A percentile compares a stretch with the other conserved stretches of the same genome.
These are phyloP conservation scores for Patella depressa DNA, from an alignment of 2,888 invertebrate genomes.

Conservation along the genomic window DNA sequence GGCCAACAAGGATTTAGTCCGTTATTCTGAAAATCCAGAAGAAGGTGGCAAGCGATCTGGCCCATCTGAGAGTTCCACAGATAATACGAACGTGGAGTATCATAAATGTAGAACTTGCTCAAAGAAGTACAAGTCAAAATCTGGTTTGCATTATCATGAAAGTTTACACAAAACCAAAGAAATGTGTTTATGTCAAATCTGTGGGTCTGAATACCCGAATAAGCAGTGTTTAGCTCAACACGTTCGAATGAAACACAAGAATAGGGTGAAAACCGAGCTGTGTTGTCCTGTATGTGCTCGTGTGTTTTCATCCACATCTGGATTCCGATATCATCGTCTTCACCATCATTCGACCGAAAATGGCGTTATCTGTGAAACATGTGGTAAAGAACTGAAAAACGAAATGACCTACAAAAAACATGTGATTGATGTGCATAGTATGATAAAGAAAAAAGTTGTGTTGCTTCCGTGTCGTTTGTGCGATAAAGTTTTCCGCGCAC, in stretches of 20 bases:
- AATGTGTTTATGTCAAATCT: neutral
- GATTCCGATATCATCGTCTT: neutral
- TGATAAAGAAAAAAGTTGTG: neutral
- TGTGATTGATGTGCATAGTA: neutral
- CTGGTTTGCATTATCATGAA: conserved; percentile 1
- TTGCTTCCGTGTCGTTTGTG: neutral
- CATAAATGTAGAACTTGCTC: neutral
- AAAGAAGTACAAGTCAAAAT: neutral
- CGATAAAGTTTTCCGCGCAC: neutral
- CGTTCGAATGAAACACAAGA: neutral
- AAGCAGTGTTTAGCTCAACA: neutral
- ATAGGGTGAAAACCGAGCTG: neutral
- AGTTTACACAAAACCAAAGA: neutral
- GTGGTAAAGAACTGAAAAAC: neutral
- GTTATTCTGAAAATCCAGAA: neutral
- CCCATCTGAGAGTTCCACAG: neutral
- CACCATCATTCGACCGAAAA: neutral
- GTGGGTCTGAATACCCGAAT: neutral
- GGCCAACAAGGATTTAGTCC: no score
- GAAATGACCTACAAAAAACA: neutral
- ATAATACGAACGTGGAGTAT: neutral
- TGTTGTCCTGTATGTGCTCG: neutral
- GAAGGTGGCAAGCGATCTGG: neutral
- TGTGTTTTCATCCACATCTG: neutral
- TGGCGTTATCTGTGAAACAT: neutral